Conservation (phyloP, 1,140 invertebrate genomes). For the Orchesella cincta region DNA sequence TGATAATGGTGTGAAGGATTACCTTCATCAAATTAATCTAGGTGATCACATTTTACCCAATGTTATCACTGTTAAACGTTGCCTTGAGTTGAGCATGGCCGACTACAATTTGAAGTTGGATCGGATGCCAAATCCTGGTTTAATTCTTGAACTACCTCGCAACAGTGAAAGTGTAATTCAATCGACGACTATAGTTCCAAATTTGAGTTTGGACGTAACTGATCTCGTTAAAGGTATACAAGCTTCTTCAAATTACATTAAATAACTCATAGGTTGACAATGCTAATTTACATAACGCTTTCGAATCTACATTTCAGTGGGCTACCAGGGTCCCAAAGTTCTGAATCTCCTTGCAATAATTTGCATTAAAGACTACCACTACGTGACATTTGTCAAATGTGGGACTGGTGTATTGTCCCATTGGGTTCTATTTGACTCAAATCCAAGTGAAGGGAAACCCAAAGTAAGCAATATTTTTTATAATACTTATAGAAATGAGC, state of each 20-base stretch:
- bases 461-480: conserved; percentile 27
- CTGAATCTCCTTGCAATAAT: conserved; percentile 36
- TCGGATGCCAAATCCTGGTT: conserved; percentile 31
- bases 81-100: conserved; percentile 31
- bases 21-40: conserved; percentile 41
- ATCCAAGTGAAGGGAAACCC: conserved; percentile 35
- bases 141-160: conserved; percentile 38
- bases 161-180: conserved; percentile 34
- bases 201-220: conserved; percentile 29
- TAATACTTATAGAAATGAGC: neutral
- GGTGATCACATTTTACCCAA: conserved; percentile 10
- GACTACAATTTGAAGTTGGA: conserved; percentile 37
- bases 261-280: no score
- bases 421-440: conserved; percentile 40
- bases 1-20: conserved; percentile 38
- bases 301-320: neutral
- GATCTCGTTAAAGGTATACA: conserved; percentile 18
- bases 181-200: conserved; percentile 35
- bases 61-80: conserved; percentile 26
- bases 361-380: conserved; percentile 37
- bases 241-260: neutral
- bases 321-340: neutral
- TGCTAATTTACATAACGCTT: neutral
- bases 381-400: conserved; percentile 36
- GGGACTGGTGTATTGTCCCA: conserved; percentile 35